These are phyloP conservation scores for Nemapogon koenigi DNA, from an alignment of 2,888 invertebrate species.

Conservation along the genomic window DNA sequence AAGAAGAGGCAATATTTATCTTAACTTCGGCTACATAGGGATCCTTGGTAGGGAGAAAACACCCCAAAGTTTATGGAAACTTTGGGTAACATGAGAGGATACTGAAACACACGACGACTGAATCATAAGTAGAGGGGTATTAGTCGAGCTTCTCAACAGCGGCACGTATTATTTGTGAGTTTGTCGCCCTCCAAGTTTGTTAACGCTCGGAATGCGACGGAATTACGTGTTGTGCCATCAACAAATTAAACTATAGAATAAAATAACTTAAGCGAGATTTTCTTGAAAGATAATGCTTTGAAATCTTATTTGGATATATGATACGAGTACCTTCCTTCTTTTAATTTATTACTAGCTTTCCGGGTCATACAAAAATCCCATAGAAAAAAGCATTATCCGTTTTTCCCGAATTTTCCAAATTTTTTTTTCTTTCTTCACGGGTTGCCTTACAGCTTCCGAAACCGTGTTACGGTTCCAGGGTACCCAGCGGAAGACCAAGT, in stretches of 20 bases:
- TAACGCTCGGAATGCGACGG: constrained; percentile 14
- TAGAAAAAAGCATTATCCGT: too few species aligned
- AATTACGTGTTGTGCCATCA: constrained; percentile 9
- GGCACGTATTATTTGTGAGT: constrained; percentile 22
- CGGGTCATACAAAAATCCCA: too few species aligned
- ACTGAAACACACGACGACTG: constrained; percentile 16
- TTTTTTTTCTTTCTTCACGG: too few species aligned
- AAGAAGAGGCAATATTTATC: constrained; percentile 9
- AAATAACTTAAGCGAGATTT: constrained; percentile 6
- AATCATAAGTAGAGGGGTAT: constrained; percentile 16
- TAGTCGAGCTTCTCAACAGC: constrained; percentile 17
- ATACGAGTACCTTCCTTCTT: too few species aligned
- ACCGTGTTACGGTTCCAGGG: too few species aligned
- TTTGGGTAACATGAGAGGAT: constrained; percentile 19
- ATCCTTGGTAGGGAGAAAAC: constrained; percentile 10
- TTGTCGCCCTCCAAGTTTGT: constrained; percentile 19
- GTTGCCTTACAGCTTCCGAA: too few species aligned
- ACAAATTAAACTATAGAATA: constrained; percentile 9
- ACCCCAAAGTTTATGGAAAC: constrained; percentile 16
- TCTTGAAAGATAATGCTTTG: too few species aligned
- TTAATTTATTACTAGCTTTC: too few species aligned
- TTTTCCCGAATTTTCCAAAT: too few species aligned
- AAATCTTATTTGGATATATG: too few species aligned
- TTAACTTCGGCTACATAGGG: constrained; percentile 12
- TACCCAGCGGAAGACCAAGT: too few species aligned